Base-by-base conservation (phyloP, 2,797 vertebrate species). In the Taeniopygia guttata region DNA sequence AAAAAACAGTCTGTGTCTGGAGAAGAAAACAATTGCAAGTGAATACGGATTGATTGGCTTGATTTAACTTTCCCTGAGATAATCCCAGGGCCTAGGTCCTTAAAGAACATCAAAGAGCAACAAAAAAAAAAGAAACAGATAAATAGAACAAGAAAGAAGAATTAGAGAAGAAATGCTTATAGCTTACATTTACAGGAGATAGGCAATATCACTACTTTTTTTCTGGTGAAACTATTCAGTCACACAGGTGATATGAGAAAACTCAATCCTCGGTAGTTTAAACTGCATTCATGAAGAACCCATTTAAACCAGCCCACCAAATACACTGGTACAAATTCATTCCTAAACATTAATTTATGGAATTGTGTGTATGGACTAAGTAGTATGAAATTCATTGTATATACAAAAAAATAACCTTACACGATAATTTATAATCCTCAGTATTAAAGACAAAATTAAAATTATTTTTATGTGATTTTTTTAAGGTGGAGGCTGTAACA, bases 311-410 rank as follows among this genome's bases (percentile, higher is more conserved):
- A 42, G 32, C 25, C 23, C 22, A 55, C 46, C 16, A 75, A 80
- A 72, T 7, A 73, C 40, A 42, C 12, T 43, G 51, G 38, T 75
- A 36, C 17, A 90, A 78, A 74, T 66, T 72, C 22, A 29, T 66
- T 73, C 38, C 58, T 87, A 66, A 89, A 75, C 34, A 52, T 16
- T 67, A 56, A 56, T 56, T 72, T 25, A 58, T 54, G 34, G 62
- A 17, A 73, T 45, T 66, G 13, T 40, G 8, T 72, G 17, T 34
- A 30, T 46, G 51, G 92, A 73, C 49, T 83, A 88, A 92, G 60
- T 62, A 83, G n/a, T 86, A 67, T 80, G 66, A 85, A 97, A 88
- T 69, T 95, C 76, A 88, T 58, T 82, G 75, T 82, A 91, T 88
- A 78, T 89, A 73, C n/a, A 83, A 80, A 93, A 93, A 92, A 90